A percentile compares a stretch with the other conserved stretches of the same genome.
Evolutionary conservation across 2,797 vertebrate species (phyloP).

Genomic region (Sciurus carolinensis): DNA sequence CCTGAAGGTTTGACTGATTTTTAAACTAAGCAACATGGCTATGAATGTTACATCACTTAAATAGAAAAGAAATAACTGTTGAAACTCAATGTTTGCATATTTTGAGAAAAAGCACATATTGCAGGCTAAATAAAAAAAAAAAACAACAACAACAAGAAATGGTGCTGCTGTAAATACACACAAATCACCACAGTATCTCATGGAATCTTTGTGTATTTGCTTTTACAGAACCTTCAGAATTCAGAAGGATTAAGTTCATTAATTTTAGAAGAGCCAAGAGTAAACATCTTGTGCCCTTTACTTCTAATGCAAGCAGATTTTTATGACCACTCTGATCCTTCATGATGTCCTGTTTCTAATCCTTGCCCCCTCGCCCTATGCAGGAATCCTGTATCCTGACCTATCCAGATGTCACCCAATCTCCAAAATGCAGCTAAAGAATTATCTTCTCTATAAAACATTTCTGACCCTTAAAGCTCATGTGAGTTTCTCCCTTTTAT

Average conservation of each 20-base stretch:
- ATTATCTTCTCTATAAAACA: background rate
- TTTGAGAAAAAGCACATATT: slow-evolving; percentile 40
- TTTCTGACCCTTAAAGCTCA: background rate
- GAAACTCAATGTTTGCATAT: slow-evolving; percentile 39
- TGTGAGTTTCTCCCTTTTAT: background rate
- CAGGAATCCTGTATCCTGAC: background rate
- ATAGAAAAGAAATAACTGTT: background rate
- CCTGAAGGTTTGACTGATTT: slow-evolving; percentile 51
- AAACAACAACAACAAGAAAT: background rate
- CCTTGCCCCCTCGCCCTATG: background rate
- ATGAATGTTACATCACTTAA: background rate
- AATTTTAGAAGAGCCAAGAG: background rate
- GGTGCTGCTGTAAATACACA: background rate
- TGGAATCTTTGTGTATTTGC: background rate
- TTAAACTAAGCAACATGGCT: background rate
- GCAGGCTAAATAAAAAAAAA: slow-evolving; percentile 32
- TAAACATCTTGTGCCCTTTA: background rate
- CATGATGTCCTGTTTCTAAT: background rate
- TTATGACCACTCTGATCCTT: background rate
- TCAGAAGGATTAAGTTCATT: background rate
- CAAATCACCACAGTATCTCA: background rate
- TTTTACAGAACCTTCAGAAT: background rate
- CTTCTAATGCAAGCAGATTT: background rate
- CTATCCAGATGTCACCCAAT: background rate
- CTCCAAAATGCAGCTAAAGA: background rate